Evolutionary conservation across 2,888 invertebrate genomes (phyloP).

Genomic region (Pristionchus mayeri): DNA sequence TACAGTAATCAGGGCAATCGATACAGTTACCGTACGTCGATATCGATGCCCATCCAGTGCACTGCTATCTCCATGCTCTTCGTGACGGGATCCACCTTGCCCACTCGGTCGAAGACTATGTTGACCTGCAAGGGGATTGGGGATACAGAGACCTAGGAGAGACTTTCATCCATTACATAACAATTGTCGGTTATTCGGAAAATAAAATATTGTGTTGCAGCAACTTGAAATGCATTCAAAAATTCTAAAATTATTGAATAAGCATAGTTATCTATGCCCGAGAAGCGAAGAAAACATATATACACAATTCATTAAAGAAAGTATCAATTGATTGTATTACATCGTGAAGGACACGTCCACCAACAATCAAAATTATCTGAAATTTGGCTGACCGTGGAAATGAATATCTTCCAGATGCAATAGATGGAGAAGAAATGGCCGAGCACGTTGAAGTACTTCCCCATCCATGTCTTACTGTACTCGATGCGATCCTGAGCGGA

Average conservation of each 20-base stretch:
- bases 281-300: no score
- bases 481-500: slow-evolving; percentile 86
- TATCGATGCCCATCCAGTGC: slow-evolving; percentile 93
- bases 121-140: slow-evolving; percentile 84
- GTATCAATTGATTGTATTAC: no score
- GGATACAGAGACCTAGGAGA: no score
- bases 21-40: slow-evolving; percentile 82
- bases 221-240: no score
- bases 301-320: no score
- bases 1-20: not conserved
- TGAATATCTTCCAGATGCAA: slow-evolving; percentile 98
- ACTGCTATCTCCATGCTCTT: slow-evolving; percentile 95
- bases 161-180: no score
- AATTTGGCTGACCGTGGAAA: slow-evolving; percentile 77
- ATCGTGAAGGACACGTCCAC: no score
- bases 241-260: not conserved
- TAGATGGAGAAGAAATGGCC: slow-evolving; percentile 99
- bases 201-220: no score
- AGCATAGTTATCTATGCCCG: not conserved
- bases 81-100: slow-evolving; percentile 96
- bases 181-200: no score
- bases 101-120: slow-evolving; percentile 98
- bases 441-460: slow-evolving; percentile 96
- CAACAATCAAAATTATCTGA: no score
- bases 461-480: slow-evolving; percentile 96